These are phyloP conservation scores for Calephelis perditalis DNA, from an alignment of 2,888 invertebrate species.

Conservation along the genomic window DNA sequence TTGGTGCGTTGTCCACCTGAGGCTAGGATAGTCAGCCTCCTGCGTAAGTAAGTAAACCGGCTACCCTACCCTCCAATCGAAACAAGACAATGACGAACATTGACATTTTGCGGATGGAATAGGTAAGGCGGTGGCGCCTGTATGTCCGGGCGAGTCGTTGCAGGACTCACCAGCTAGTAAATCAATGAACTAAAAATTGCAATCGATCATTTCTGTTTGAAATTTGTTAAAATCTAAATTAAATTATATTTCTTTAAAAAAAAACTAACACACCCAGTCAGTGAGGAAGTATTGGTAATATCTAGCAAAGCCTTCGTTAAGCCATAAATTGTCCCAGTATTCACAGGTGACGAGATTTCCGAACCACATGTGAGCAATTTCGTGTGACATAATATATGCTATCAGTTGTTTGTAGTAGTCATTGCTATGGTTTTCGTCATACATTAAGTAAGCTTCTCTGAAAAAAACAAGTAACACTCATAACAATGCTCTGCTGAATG, in stretches of 20 bases:
- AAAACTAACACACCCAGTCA: slow-evolving; percentile 56
- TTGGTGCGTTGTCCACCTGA: no score
- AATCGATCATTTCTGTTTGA: no score
- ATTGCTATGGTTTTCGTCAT: slow-evolving; percentile 55
- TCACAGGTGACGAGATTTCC: slow-evolving; percentile 81
- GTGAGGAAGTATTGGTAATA: slow-evolving; percentile 85
- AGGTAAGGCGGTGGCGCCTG: no score
- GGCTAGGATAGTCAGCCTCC: no score
- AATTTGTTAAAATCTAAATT: not conserved
- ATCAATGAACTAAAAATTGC: no score
- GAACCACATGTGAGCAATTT: slow-evolving; percentile 87
- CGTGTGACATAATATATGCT: slow-evolving; percentile 81
- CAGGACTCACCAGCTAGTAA: no score
- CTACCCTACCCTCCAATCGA: no score
- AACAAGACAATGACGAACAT: no score
- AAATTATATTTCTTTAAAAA: not conserved
- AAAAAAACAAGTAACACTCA: slow-evolving; percentile 16
- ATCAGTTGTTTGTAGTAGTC: slow-evolving; percentile 69
- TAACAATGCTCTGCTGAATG: no score
- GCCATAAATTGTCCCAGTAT: slow-evolving; percentile 82
- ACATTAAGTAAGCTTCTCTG: slow-evolving; percentile 69
- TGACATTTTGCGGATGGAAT: no score
- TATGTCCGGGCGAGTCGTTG: no score
- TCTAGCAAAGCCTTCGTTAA: slow-evolving; percentile 83
- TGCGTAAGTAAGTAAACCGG: no score